phyloP scores from a whole-genome alignment of 2,797 vertebrate genomes.

The Malurus splendens region DNA sequence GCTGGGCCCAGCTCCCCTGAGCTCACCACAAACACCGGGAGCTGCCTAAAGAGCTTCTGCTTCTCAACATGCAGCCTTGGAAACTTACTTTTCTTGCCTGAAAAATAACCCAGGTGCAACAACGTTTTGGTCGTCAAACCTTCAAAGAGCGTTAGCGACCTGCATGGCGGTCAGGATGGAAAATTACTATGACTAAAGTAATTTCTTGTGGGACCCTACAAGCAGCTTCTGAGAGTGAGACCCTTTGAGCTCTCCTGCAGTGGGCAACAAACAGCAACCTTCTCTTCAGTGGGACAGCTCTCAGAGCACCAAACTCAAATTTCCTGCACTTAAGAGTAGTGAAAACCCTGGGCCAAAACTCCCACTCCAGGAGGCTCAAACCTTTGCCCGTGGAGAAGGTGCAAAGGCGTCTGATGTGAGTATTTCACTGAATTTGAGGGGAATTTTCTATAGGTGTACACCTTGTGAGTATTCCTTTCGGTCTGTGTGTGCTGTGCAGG shows the following conservation, averaged over 20 bases:
- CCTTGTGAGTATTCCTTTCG: too few species aligned
- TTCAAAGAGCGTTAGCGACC: fast-evolving
- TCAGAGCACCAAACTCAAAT: not conserved
- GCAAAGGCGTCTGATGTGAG: not conserved
- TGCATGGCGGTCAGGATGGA: not conserved
- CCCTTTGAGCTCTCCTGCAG: not conserved
- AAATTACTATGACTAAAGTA: not conserved
- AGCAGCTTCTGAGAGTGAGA: not conserved
- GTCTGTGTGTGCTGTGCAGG: not conserved
- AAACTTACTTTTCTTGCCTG: not conserved
- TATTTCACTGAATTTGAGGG: not conserved
- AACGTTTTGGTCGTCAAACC: not conserved
- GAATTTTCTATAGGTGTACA: not conserved
- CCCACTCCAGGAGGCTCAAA: not conserved
- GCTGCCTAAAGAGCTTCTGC: not conserved
- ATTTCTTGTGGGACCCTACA: not conserved
- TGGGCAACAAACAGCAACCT: not conserved
- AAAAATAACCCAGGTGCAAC: not conserved
- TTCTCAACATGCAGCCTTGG: not conserved
- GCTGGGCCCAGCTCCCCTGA: not conserved
- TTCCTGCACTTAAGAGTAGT: fast-evolving
- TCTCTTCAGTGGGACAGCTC: not conserved
- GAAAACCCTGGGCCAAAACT: not conserved
- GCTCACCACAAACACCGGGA: not conserved
- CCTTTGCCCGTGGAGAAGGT: not conserved